Base-by-base conservation (phyloP, 2,888 invertebrate genomes). In the Acrobasis suavella region DNA sequence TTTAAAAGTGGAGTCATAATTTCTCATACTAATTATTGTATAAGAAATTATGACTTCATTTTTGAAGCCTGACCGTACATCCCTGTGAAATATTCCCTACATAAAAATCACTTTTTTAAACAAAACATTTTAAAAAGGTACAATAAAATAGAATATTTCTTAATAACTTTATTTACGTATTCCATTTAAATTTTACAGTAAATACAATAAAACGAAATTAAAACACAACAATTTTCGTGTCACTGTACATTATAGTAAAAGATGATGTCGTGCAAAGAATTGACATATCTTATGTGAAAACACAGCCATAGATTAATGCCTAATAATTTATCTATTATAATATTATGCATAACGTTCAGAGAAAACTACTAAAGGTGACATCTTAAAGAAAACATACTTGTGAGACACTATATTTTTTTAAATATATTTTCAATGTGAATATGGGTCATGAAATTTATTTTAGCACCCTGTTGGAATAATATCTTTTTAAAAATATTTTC, bases 251-350 rank as follows among this genome's bases (percentile, higher is more conserved):
- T 83, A 81, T 76, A 84, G 75, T 84, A 79, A 78, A 82, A 89
- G 84, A 87, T 86, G 83, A 86, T 87, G 83, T 87, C 80, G 91
- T 92, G 91, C 91, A 89, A 85, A 87, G 87, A 92, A 91, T 91
- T 92, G 91, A 92, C 91, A 77, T 88, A 90, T 81, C 86, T 90
- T 91, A 89, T 81, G 88, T 92, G 90, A 91, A 83, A 87, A 92
- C 91, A 91, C 91, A 92, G 91, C 91, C 91, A 90, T 89, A 89
- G 83, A 86, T 90, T 89, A 86, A 86, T 81, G 82, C 81, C 83
- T 88, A 87, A 70, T 77, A 62, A 67, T 69, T 69, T 65, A 67
- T 65, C 62, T 63, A 64, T 62, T 52, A 63, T 62, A 62, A 65
- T 66, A 63, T 69, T 65, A 64, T 65, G 51, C 54, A 62, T 67